Percentiles rank a stretch among this genome's conserved stretches.
Evolutionary conservation across 2,797 vertebrate species (phyloP).

Genomic region (Microctenopoma stevenorrisi): DNA sequence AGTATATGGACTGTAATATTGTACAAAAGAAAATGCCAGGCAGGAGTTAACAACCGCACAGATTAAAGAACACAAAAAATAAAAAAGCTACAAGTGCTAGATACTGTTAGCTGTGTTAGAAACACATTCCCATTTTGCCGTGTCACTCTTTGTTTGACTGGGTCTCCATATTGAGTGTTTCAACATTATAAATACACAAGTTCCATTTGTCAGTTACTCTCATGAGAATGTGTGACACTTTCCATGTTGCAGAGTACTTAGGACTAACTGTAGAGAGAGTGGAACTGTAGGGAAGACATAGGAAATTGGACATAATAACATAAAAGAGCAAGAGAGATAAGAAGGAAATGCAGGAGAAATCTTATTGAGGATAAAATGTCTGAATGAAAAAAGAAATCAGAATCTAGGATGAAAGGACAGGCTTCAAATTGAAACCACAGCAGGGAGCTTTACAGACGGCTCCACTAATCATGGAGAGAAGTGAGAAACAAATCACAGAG

Average conservation of each 20-base stretch:
- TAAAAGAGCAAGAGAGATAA: neutral
- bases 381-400: neutral
- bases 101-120: neutral
- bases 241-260: neutral
- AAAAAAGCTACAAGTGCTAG: neutral
- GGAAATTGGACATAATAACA: neutral
- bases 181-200: neutral
- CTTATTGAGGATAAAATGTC: neutral
- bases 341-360: neutral
- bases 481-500: slow-evolving; percentile 2
- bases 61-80: too few species aligned
- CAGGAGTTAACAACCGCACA: too few species aligned
- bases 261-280: neutral
- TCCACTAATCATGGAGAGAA: slow-evolving; percentile 20
- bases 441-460: slow-evolving; percentile 9
- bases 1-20: neutral
- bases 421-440: slow-evolving; percentile 23
- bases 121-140: neutral
- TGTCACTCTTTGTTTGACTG: neutral
- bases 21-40: too few species aligned
- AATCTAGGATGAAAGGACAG: slow-evolving; percentile 5
- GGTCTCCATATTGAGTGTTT: neutral
- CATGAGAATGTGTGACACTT: neutral
- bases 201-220: neutral
- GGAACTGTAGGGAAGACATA: neutral